Evolutionary conservation across 2,113 vertebrate species (phyloP).

Genomic region (Brachyistius frenatus): DNA sequence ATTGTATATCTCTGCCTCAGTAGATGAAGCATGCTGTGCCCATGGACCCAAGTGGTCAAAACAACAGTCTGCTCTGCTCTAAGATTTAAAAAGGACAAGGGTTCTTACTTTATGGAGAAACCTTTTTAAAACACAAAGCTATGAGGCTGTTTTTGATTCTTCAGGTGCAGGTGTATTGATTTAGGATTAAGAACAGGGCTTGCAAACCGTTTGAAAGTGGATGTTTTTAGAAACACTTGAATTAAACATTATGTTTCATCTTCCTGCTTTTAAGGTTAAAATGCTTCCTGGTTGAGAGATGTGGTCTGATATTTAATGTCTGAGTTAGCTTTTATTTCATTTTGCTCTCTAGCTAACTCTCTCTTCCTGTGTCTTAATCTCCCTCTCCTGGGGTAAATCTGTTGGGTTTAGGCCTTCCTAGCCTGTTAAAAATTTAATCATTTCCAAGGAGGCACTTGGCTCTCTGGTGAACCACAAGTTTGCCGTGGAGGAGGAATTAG

Average conservation of each 20-base stretch:
- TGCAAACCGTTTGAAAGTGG: not conserved
- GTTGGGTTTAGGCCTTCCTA: constrained; percentile 54
- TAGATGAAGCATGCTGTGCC: not conserved
- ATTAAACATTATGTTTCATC: not conserved
- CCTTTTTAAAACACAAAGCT: no score
- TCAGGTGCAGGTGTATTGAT: not conserved
- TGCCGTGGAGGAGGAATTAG: constrained; percentile 28
- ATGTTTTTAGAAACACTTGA: constrained; percentile 1
- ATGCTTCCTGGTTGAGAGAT: constrained; percentile 13
- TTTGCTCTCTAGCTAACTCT: constrained; percentile 26
- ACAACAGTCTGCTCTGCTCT: no score
- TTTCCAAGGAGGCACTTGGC: constrained; percentile 50
- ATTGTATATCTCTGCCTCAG: not conserved
- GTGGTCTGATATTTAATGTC: constrained; percentile 35
- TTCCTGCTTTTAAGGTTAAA: constrained; percentile 16
- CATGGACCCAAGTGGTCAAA: no score
- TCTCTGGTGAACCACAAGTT: constrained; percentile 53
- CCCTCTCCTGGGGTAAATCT: constrained; percentile 37
- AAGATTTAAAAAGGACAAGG: no score
- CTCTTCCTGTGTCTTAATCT: constrained; percentile 1
- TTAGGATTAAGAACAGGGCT: not conserved
- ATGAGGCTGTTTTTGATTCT: not conserved
- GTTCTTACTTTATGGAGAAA: no score
- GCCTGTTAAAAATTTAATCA: constrained; percentile 63
- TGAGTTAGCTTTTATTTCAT: constrained; percentile 24